Evolutionary conservation across 30 jellyfish, hydroid and myxozoan genomes (phyloP).

Genomic region (Morbakka virulenta): DNA sequence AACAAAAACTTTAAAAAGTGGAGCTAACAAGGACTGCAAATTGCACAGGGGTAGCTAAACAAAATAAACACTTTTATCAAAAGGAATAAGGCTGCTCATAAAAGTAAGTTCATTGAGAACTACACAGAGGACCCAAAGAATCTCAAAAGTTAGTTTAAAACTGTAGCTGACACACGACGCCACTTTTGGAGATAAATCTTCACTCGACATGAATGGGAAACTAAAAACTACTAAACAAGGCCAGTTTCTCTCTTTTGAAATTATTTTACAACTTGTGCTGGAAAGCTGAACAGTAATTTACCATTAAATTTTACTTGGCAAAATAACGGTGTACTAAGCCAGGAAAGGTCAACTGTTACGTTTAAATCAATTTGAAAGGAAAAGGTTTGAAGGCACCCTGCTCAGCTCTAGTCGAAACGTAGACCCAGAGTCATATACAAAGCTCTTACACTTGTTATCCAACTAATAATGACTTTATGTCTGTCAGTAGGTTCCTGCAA

Average conservation of each 20-base stretch:
- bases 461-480: no score
- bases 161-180: constrained; percentile 3
- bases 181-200: background rate
- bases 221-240: constrained; percentile 37
- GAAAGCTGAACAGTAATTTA: background rate
- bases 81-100: constrained; percentile 32
- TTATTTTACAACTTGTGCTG: background rate
- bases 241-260: constrained; percentile 42
- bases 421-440: no score
- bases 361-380: background rate
- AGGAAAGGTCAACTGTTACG: background rate
- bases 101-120: constrained; percentile 18
- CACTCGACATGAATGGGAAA: constrained; percentile 43
- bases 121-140: constrained; percentile 1
- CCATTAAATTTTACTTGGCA: background rate
- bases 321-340: background rate
- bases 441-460: no score
- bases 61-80: constrained; percentile 20
- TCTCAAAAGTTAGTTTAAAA: no score
- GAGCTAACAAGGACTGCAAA: background rate
- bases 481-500: no score
- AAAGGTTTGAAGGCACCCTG: background rate
- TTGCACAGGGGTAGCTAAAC: background rate
- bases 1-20: background rate
- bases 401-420: background rate